Evolutionary conservation across 2,797 vertebrate species (phyloP), one percentile per base, ranked within the genome.

Genomic region (Oryzias sinensis): DNA sequence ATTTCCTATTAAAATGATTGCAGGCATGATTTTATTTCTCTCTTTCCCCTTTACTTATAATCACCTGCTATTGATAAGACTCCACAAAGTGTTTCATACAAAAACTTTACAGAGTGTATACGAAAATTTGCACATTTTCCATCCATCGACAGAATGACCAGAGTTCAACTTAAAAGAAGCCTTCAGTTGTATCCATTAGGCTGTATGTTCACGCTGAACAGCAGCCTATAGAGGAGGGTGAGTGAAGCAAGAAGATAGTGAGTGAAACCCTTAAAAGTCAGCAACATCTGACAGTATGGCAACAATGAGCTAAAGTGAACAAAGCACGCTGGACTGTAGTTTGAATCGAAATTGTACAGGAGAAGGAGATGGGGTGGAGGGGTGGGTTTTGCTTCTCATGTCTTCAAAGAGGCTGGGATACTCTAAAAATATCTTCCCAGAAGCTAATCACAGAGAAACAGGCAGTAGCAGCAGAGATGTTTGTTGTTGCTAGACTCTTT

Each of bases 361-460:
- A 64, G 40, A 56, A 52, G 16, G 24, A 44, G 79, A 59, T 73
- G 22, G 46, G 63, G 49, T 41, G n/a, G 50, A 56, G 44, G 68
- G 69, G 6, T 53, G 65, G 64, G 59, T 62, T 77, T 51, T 33
- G 55, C 56, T 81, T 69, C 56, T 73, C 79, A 73, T 68, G 70
- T 81, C 83, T 88, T 90, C 86, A 88, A 90, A 92, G 79, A 41
- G 66, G 59, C 66, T 52, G 66, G 59, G 65, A 83, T 80, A 56
- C 67, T 85, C 85, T 89, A 91, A 87, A 91, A 88, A 91, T 90
- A 90, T 76, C 81, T 79, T 59, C 77, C 82, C 71, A 51, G 78
- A 73, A 84, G 84, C 81, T 77, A 86, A 78, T 85, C 78, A 74
- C 74, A 81, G 68, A 83, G 70, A 78, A 76, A 68, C 77, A 83